Evolutionary conservation across 2,797 vertebrate species (phyloP), one percentile per base, ranked within the genome.

Genomic region (Xenops minutus): DNA sequence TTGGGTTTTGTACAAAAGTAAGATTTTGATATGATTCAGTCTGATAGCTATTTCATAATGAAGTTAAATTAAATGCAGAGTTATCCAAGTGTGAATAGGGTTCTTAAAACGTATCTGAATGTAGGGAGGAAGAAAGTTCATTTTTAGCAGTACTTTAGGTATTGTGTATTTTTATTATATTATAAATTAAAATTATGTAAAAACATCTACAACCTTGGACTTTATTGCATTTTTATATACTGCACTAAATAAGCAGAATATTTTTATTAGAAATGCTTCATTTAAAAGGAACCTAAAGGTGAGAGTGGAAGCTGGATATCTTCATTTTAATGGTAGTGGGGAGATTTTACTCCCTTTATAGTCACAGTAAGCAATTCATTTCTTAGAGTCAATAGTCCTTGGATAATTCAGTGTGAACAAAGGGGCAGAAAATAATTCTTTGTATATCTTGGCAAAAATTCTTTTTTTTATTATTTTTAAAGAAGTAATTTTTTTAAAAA

Each of bases 381-480:
- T 95, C 69, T 94, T 48, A 39, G 68, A 83, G 48, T 77, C 79
- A 37, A 13, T 84, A 92, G 73, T 78, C 37, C 83, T 93, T 37
- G 54, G 67, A 76, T 81, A 93, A 91, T 39, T 89, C 59, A 79
- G 37, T 56, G 39, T 55, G 88, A 68, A 36, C 44, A 79, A 88
- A 88, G 44, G 44, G 44, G 27, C 44, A 94, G 67, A 82, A 94
- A 85, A 69, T 58, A 78, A 68, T 55, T 76, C 62, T 63, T 81
- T 3, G 0, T 76, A 12, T 90, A 67, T 52, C 73, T 91, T 96
- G 88, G 73, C 85, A 89, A 95, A 96, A 83, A 44, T 93, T 93
- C 48, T 73, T 88, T 37, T 66, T 66, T 90, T 58, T 90, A 67
- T 91, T 93, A 96, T 94, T 97, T 97, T 95, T 93, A 84, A 97